Base-by-base conservation (phyloP, 2,113 vertebrate genomes). In the Polypterus bichir region DNA sequence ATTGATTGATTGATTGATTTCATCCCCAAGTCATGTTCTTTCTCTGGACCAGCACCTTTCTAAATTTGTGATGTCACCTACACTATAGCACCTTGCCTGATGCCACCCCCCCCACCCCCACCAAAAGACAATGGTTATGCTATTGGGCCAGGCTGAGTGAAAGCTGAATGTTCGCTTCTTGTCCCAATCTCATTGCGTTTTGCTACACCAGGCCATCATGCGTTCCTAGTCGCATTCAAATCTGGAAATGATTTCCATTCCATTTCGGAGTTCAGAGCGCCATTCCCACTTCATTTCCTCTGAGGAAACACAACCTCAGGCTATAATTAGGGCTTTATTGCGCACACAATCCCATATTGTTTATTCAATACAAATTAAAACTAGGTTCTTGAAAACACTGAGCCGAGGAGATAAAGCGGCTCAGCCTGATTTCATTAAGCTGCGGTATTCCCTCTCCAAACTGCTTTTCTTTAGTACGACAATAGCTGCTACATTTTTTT, bases 341-440 rank as follows among this genome's bases (percentile, higher is more conserved):
- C 70, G 66, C 81, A 80, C 73, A 79, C 86, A 82, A 77, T 80
- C 81, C 82, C 75, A 71, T 75, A 78, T 61, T 87, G 86, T 89
- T 90, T 89, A 89, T 86, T 79, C 85, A 84, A 83, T 79, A 78
- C 74, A 85, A 90, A 87, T 88, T 89, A 79, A 85, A 84, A 85
- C 81, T 77, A 59, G 64, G 79, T 79, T 78, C 78, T 79, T 73
- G 54, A 81, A 81, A 82, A 71, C 73, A 73, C 1, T 46, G 72
- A 78, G 66, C 69, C 62, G 59, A 63, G 67, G 61, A 77, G 77
- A 79, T 76, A 79, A 62, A 66, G 82, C 66, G 76, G 69, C 66
- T 67, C 78, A 78, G 73, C 57, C 4, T 68, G 74, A 56, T 74
- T 76, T 79, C 69, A 74, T 80, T 78, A 73, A 9, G 54, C 70